A percentile compares a stretch with the other conserved stretches of the same genome.
These are phyloP conservation scores for roundworm (Caenorhabditis elegans) DNA, from an alignment of 1,140 invertebrate species.

Conservation along the genomic window DNA sequence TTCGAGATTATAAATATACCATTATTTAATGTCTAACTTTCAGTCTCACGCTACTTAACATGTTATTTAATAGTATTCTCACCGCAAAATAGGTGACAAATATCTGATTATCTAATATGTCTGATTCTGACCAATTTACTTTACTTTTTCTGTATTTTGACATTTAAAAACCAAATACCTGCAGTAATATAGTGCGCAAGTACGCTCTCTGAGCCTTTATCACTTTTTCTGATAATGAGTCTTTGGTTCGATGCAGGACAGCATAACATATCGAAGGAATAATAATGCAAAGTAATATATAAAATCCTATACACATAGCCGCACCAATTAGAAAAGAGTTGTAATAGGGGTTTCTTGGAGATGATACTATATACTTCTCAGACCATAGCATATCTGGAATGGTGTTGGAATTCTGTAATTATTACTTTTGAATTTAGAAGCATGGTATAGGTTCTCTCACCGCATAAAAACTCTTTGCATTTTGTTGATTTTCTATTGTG, in stretches of 20 bases:
- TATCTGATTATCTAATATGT: too few relatives aligned
- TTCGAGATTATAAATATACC: too few relatives aligned
- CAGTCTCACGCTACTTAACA: too few relatives aligned
- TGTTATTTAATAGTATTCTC: too few relatives aligned
- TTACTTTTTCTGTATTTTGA: too few relatives aligned
- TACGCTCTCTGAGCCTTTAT: slow-evolving; percentile 11
- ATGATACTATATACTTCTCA: slow-evolving; percentile 8
- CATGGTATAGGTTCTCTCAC: too few relatives aligned
- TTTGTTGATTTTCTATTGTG: not conserved
- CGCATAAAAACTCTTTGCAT: not conserved
- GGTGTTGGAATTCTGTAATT: not conserved
- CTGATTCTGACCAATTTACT: too few relatives aligned
- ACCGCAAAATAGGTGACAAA: too few relatives aligned
- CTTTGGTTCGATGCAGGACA: not conserved
- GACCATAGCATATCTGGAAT: slow-evolving; percentile 1
- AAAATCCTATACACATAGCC: not conserved
- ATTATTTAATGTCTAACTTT: too few relatives aligned
- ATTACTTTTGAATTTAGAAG: not conserved
- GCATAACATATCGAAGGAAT: not conserved
- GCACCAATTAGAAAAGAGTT: not conserved
- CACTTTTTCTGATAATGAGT: not conserved
- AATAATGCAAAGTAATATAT: not conserved
- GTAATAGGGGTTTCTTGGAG: not conserved
- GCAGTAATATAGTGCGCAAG: not conserved
- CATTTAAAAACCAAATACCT: too few relatives aligned